Conservation (phyloP, 2,888 invertebrate genomes). For the Artemia sp. region DNA sequence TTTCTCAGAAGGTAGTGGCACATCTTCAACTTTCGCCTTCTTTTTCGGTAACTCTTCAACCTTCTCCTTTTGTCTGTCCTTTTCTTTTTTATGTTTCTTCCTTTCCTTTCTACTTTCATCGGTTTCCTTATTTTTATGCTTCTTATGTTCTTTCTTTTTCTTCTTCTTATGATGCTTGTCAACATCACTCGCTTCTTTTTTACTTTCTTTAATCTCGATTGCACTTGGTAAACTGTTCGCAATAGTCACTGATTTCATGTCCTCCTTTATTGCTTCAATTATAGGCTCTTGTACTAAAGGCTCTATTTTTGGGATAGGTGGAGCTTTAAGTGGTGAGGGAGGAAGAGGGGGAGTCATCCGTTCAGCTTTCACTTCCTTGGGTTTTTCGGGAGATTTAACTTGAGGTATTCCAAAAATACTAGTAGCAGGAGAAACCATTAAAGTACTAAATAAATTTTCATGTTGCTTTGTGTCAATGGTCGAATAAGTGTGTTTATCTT, state of each 20-base stretch:
- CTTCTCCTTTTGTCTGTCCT: conserved; percentile 2
- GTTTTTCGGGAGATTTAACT: not conserved
- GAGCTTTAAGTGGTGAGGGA: not conserved
- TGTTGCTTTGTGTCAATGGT: not conserved
- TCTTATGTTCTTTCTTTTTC: conserved; percentile 25
- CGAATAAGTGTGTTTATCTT: not conserved
- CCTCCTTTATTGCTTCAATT: not conserved
- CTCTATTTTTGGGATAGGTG: not conserved
- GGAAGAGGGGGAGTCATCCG: not conserved
- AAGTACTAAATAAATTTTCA: conserved; percentile 5
- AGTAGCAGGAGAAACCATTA: conserved; percentile 8
- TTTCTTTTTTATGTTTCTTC: not conserved
- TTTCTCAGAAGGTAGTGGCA: not conserved
- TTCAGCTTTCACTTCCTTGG: not conserved
- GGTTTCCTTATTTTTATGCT: conserved; percentile 39
- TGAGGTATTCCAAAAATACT: conserved; percentile 3
- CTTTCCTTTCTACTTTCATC: conserved; percentile 29
- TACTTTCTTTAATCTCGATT: not conserved
- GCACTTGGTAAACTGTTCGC: not conserved
- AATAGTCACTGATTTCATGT: not conserved
- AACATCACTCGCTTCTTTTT: not conserved
- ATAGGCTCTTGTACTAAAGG: not conserved
- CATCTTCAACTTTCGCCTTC: not conserved
- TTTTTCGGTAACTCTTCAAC: not conserved
- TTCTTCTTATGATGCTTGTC: conserved; percentile 25